These are phyloP conservation scores for Trachelus tabidus DNA, from an alignment of 2,888 invertebrate genomes.

Conservation along the genomic window DNA sequence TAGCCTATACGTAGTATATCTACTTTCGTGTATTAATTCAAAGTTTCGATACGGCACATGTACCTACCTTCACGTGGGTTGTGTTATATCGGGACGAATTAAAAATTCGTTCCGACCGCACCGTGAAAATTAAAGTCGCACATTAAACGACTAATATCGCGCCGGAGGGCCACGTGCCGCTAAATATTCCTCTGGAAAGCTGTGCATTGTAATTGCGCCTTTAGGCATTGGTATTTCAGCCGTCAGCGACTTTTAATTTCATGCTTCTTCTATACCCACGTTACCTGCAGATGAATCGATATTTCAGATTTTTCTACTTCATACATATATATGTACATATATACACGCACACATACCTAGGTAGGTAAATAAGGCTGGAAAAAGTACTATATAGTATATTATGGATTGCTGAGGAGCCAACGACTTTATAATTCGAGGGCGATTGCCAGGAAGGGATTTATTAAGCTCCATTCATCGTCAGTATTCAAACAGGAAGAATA, in stretches of 20 bases:
- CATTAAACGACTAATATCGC: neutral
- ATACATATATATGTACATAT: too few species aligned
- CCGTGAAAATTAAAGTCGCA: neutral
- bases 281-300: neutral
- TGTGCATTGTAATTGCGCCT: neutral
- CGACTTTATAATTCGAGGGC: conserved; percentile 22
- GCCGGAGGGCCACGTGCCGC: neutral
- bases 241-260: neutral
- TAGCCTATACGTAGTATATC: neutral
- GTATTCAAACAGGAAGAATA: conserved; percentile 8
- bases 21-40: neutral
- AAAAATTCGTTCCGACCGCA: neutral
- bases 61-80: neutral
- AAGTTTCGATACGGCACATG: neutral
- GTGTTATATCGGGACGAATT: neutral
- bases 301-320: neutral
- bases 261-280: neutral
- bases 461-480: conserved; percentile 11
- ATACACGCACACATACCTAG: neutral
- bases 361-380: neutral
- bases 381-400: neutral
- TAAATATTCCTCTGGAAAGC: neutral
- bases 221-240: neutral
- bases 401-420: conserved; percentile 6
- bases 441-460: conserved; percentile 22